Percentiles rank a stretch among this genome's conserved stretches.
phyloP scores from a whole-genome alignment of 2,797 vertebrate species.

The Spea hammondii region DNA sequence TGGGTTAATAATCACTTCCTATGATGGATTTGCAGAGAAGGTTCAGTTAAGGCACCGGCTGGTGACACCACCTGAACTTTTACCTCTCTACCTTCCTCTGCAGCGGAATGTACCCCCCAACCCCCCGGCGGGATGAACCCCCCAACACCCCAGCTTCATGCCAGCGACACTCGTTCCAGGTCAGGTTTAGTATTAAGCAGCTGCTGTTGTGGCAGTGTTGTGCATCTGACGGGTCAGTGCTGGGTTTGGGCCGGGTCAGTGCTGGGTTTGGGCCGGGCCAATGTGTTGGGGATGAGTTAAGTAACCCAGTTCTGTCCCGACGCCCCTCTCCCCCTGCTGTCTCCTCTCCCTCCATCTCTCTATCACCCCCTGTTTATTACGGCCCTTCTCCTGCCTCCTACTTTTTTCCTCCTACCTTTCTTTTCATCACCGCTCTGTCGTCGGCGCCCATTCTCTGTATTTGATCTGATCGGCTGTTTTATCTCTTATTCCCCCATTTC shows the following conservation, averaged over 20 bases:
- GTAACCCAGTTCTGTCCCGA: background rate
- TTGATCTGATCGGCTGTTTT: constrained; percentile 44
- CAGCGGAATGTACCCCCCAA: too few species aligned
- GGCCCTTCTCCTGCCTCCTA: background rate
- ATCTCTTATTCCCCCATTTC: constrained; percentile 34
- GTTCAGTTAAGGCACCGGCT: too few species aligned
- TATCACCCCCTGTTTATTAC: background rate
- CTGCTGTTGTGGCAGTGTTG: constrained; percentile 34
- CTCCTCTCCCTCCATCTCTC: constrained; percentile 9
- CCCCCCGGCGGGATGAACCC: too few species aligned
- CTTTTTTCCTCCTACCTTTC: constrained; percentile 16
- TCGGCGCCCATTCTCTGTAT: constrained; percentile 24
- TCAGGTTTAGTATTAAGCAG: constrained; percentile 29
- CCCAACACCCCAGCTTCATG: too few species aligned
- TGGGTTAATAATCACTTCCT: too few species aligned
- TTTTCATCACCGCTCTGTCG: constrained; percentile 35
- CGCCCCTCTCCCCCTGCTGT: constrained; percentile 8
- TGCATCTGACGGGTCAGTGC: constrained; percentile 10
- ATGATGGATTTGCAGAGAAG: too few species aligned
- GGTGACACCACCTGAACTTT: too few species aligned
- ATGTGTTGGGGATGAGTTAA: background rate
- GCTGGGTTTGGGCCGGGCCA: background rate
- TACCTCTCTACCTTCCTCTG: constrained; percentile 18
- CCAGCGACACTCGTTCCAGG: too few species aligned
- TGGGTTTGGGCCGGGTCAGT: too few species aligned